phyloP scores from a whole-genome alignment of 1,140 invertebrate genomes.

The Drosophila orosa region DNA sequence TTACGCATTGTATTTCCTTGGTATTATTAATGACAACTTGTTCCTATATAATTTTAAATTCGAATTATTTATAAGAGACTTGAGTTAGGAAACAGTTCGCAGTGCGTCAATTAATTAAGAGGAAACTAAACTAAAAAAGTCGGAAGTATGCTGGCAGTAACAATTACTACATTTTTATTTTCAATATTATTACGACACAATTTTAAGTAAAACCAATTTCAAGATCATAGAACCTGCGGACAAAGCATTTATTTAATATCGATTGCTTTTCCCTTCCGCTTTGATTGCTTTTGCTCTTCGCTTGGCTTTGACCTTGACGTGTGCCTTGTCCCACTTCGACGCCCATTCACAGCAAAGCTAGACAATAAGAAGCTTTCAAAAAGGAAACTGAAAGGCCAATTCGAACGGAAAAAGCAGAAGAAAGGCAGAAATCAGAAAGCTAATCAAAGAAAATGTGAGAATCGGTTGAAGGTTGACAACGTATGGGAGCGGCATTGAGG shows the following conservation, averaged over 20 bases:
- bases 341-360: background rate
- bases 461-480: conserved; percentile 19
- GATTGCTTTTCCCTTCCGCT: conserved; percentile 37
- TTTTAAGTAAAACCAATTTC: background rate
- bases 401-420: conserved; percentile 36
- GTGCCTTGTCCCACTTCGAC: conserved; percentile 49
- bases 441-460: conserved; percentile 23
- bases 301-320: conserved; percentile 68
- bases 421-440: conserved; percentile 49
- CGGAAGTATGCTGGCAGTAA: background rate
- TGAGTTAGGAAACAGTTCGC: background rate
- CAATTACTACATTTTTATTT: background rate
- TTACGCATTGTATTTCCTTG: no score
- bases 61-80: background rate
- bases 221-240: conserved; percentile 1
- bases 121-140: no score
- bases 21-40: background rate
- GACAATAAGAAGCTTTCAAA: conserved; percentile 46
- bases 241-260: conserved; percentile 4
- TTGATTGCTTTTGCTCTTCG: conserved; percentile 6
- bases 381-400: conserved; percentile 58
- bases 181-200: background rate
- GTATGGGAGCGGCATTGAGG: background rate
- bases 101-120: no score
- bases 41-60: background rate